phyloP scores from a whole-genome alignment of 2,113 vertebrate species.

The Rousettus leschenaultii region DNA sequence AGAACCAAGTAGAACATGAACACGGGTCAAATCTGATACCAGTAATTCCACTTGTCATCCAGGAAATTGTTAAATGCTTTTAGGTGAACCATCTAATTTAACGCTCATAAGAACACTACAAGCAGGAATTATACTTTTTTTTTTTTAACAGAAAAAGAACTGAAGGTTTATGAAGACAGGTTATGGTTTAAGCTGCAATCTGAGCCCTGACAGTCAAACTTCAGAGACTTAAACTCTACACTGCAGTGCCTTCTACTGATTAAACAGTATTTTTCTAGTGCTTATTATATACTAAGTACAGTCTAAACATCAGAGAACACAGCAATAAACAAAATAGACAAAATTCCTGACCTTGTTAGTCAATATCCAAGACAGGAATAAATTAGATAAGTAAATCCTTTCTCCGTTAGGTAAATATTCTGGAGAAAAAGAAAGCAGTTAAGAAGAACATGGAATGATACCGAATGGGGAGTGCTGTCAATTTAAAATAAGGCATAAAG shows the following conservation, averaged over 20 bases:
- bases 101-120: not conserved
- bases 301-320: not conserved
- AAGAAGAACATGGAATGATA: not conserved
- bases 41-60: not conserved
- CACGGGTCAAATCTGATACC: not conserved
- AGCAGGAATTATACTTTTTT: not conserved
- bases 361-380: not conserved
- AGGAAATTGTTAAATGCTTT: slow-evolving; percentile 6
- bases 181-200: not conserved
- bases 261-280: slow-evolving; percentile 1
- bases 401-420: not conserved
- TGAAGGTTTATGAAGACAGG: not conserved
- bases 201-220: not conserved
- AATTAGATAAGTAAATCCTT: not conserved
- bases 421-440: not conserved
- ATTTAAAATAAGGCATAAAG: not conserved
- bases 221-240: not conserved
- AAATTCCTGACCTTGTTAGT: not conserved
- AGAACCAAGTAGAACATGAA: not conserved
- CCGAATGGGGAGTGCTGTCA: not conserved
- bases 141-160: not conserved
- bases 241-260: not conserved
- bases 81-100: not conserved
- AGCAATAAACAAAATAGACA: not conserved
- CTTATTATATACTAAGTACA: not conserved